Percentiles rank a stretch among this genome's conserved stretches.
These are phyloP conservation scores for Pterobdella sp. DNA, from an alignment of 2,888 invertebrate species.

Conservation along the genomic window DNA sequence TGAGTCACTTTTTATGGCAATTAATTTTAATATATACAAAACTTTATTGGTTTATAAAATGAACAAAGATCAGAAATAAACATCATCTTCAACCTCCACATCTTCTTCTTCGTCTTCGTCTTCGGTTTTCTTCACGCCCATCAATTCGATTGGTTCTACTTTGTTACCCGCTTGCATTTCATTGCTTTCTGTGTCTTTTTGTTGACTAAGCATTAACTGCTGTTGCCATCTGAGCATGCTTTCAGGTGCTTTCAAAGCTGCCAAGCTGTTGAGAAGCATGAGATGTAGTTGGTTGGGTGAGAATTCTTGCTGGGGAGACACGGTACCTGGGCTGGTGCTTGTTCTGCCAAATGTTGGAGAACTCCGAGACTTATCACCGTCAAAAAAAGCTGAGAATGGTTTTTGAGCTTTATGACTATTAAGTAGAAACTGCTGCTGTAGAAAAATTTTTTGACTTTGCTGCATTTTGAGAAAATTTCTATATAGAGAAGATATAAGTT, in stretches of 20 bases:
- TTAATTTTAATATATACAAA: no score
- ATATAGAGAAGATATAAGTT: neutral
- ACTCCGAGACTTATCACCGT: neutral
- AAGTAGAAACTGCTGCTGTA: neutral
- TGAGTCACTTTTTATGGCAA: no score
- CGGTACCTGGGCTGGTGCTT: neutral
- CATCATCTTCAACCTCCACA: conserved; percentile 10
- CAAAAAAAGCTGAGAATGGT: neutral
- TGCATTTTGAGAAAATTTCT: conserved; percentile 1
- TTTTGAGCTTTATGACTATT: neutral
- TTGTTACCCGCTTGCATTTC: neutral
- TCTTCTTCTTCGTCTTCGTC: conserved; percentile 9
- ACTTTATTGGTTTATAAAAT: neutral
- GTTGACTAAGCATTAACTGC: neutral
- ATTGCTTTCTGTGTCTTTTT: neutral
- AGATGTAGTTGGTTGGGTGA: conserved; percentile 3
- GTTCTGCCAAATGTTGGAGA: neutral
- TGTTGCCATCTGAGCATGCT: neutral
- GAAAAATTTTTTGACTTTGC: neutral
- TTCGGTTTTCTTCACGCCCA: conserved; percentile 8
- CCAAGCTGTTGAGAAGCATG: neutral
- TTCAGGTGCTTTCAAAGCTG: neutral
- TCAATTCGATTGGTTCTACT: conserved; percentile 8
- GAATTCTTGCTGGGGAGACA: no score
- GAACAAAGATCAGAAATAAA: conserved; percentile 1